These are phyloP conservation scores for Coreius guichenoti DNA, from an alignment of 2,797 vertebrate genomes.

Conservation along the genomic window DNA sequence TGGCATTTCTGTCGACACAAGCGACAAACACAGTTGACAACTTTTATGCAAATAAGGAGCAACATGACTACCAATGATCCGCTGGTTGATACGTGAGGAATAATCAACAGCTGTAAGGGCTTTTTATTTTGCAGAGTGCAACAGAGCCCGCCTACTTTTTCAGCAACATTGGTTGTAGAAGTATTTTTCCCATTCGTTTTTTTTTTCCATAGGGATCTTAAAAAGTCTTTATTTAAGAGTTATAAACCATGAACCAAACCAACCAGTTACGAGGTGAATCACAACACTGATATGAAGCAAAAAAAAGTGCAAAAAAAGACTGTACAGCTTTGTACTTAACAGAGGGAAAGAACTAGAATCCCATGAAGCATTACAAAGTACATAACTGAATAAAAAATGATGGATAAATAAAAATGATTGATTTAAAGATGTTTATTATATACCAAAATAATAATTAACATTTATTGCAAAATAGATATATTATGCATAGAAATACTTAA, in stretches of 20 bases:
- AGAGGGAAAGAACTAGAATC: too few species aligned
- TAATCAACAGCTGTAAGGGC: neutral
- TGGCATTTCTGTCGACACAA: neutral
- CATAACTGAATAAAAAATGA: neutral
- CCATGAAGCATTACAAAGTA: neutral
- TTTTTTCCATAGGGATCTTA: neutral
- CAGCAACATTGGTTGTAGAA: neutral
- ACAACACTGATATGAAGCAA: too few species aligned
- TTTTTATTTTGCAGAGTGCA: neutral
- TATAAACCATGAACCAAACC: too few species aligned
- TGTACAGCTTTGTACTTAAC: too few species aligned
- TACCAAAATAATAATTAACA: too few species aligned
- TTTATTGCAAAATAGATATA: neutral
- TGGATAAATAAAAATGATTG: neutral
- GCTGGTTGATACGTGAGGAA: neutral
- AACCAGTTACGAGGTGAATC: too few species aligned
- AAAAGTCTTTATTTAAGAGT: too few species aligned
- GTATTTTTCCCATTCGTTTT: neutral
- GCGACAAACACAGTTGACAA: neutral
- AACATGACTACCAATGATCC: neutral
- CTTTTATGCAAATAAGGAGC: neutral
- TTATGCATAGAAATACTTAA: neutral
- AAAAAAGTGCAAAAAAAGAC: too few species aligned
- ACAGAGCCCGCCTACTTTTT: neutral
- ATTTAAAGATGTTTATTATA: neutral